Percentiles rank a stretch among this genome's conserved stretches.
phyloP scores from a whole-genome alignment of 2,888 invertebrate genomes.

The Amblyteles armatorius region DNA sequence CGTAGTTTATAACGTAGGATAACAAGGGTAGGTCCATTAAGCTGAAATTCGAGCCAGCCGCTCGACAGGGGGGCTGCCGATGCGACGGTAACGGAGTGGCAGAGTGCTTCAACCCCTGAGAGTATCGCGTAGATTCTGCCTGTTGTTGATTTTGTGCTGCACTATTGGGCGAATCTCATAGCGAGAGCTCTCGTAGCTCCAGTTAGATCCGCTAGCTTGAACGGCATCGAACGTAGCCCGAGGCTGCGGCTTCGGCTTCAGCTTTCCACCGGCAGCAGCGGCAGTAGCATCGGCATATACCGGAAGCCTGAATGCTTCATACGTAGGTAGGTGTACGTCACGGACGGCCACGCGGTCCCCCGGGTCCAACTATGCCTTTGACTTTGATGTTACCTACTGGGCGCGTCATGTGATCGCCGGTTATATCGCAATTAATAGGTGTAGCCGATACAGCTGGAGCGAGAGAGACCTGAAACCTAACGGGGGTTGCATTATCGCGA shows the following conservation, averaged over 20 bases:
- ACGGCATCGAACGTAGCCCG: slow-evolving; percentile 60
- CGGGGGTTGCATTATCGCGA: slow-evolving; percentile 47
- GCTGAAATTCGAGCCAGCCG: slow-evolving; percentile 62
- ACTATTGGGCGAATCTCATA: slow-evolving; percentile 46
- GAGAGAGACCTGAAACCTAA: slow-evolving; percentile 17
- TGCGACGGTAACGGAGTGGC: slow-evolving; percentile 12
- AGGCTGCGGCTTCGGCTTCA: slow-evolving; percentile 57
- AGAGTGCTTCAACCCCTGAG: slow-evolving; percentile 19
- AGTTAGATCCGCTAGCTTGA: slow-evolving; percentile 51
- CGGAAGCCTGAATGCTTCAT: slow-evolving; percentile 43
- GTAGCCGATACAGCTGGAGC: slow-evolving; percentile 65
- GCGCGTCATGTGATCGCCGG: slow-evolving; percentile 78
- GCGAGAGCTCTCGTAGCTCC: slow-evolving; percentile 22
- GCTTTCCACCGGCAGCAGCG: slow-evolving; percentile 30
- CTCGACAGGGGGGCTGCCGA: slow-evolving; percentile 25
- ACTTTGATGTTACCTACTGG: slow-evolving; percentile 82
- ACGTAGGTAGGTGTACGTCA: slow-evolving; percentile 56
- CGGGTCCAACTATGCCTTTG: slow-evolving; percentile 83
- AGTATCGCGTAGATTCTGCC: slow-evolving; percentile 23
- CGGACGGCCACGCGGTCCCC: slow-evolving; percentile 73
- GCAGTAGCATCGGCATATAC: slow-evolving; percentile 1
- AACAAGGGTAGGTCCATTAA: slow-evolving; percentile 59
- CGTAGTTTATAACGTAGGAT: slow-evolving; percentile 24
- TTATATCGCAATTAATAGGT: slow-evolving; percentile 73
- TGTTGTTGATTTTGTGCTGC: slow-evolving; percentile 36